Percentiles rank a stretch among this genome's conserved stretches.
phyloP scores from a whole-genome alignment of 2,797 vertebrate genomes.

The Diceros bicornis region DNA sequence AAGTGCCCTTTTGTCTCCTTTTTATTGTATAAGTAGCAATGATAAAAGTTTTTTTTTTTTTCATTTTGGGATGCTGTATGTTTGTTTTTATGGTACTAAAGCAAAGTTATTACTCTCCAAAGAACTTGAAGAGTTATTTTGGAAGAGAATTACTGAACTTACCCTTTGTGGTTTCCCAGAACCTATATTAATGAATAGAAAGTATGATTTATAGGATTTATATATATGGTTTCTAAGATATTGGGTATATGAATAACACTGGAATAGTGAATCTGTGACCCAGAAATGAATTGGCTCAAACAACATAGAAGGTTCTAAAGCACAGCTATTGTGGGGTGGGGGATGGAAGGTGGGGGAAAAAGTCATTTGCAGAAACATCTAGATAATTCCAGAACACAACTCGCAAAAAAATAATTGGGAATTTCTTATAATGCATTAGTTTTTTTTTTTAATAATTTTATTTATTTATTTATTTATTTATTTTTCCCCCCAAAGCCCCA shows the following conservation, averaged over 20 bases:
- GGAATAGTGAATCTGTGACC: background rate
- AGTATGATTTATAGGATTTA: conserved; percentile 27
- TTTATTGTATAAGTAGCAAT: conserved; percentile 58
- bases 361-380: background rate
- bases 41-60: background rate
- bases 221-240: background rate
- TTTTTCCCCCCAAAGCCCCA: no score
- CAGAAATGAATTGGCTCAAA: background rate
- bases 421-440: no score
- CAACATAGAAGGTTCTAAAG: background rate
- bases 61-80: conserved; percentile 8
- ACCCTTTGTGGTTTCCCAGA: background rate
- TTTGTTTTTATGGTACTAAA: conserved; percentile 77
- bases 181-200: conserved; percentile 26
- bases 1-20: conserved; percentile 63
- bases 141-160: conserved; percentile 59
- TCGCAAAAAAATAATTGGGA: background rate
- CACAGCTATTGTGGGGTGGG: background rate
- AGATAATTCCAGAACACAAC: background rate
- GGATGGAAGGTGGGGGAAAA: background rate
- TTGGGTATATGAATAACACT: background rate
- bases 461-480: no score
- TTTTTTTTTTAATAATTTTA: no score
- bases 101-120: conserved; percentile 73
- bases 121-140: conserved; percentile 76